Base-by-base conservation (phyloP, 2,113 vertebrate genomes). In the Pipra filicauda region DNA sequence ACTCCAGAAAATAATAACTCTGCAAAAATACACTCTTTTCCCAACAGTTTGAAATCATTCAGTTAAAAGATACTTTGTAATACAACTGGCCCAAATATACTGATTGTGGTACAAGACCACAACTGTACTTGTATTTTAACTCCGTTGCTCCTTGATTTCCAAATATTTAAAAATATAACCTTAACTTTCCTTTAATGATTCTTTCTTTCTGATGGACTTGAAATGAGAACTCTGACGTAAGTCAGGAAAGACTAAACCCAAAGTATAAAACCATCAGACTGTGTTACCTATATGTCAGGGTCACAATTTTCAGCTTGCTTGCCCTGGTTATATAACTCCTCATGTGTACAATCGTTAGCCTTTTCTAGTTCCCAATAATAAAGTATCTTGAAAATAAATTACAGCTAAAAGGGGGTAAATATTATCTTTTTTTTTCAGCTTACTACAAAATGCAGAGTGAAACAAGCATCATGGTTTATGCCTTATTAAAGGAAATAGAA, bases 401-500 rank as follows among this genome's bases (percentile, higher is more conserved):
- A 48, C 33, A 80, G 30, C 35, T 64, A 46, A 58, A 70, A 76
- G 30, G 23, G 8, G 7, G 5, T 71, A 73, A 69, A 22, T 67
- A 27, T 22, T 67, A 44, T 14, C 16, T 3, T 43, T 64, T 91
- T 93, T 91, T 72, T 41, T 44, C 31, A 55, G 10, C 23, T 79
- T 76, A 55, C 28, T 90, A 52, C 28, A 70, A 94, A 95, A 94
- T 55, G 22, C 43, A 76, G 62, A 89, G 35, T 51, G 78, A 89
- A 97, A 87, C 2, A 93, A 92, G 39, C 31, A 69, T 65, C 30
- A 5, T 41, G 43, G 41, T 97, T 90, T 85, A 67, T 0, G 3
- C 16, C n/a, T 67, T 65, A 66, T 57, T 91, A 90, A 65, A 64
- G 74, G 74, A 92, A 95, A 91, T 73, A 70, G 55, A 95, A 96